phyloP scores from a whole-genome alignment of 2,113 vertebrate genomes.

The Podilymbus podiceps region DNA sequence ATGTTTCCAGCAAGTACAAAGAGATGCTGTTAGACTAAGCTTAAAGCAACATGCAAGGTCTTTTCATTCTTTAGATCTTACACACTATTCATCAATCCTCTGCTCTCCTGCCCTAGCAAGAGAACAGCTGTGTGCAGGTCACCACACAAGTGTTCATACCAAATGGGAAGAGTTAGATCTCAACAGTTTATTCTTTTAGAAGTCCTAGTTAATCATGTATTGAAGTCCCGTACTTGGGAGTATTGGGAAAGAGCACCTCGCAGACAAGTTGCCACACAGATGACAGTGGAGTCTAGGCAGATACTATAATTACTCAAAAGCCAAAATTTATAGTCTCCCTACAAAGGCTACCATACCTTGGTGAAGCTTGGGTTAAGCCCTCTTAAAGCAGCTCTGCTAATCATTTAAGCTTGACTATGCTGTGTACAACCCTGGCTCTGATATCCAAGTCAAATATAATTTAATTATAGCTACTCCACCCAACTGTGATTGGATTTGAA shows the following conservation, averaged over 20 bases:
- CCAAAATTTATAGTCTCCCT: neutral
- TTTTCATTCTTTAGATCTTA: neutral
- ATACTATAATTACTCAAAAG: conserved; percentile 41
- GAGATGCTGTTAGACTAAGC: neutral
- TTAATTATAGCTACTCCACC: conserved; percentile 31
- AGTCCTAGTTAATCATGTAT: neutral
- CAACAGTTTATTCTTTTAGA: neutral
- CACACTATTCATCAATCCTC: neutral
- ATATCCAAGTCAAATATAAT: conserved; percentile 16
- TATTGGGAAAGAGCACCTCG: conserved; percentile 19
- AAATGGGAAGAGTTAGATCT: neutral
- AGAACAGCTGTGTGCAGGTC: neutral
- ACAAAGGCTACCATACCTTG: neutral
- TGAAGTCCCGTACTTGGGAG: neutral
- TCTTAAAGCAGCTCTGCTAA: conserved; percentile 33
- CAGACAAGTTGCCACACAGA: neutral
- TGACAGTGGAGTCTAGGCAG: neutral
- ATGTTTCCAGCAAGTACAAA: neutral
- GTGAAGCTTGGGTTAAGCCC: conserved; percentile 4
- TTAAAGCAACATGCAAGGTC: neutral
- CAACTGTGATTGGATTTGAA: neutral
- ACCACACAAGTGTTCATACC: neutral
- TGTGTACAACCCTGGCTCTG: neutral
- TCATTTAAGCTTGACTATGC: conserved; percentile 44
- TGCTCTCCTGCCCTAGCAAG: neutral